Base-by-base conservation (phyloP, 2,113 vertebrate species). In the Cnemophilus loriae region DNA sequence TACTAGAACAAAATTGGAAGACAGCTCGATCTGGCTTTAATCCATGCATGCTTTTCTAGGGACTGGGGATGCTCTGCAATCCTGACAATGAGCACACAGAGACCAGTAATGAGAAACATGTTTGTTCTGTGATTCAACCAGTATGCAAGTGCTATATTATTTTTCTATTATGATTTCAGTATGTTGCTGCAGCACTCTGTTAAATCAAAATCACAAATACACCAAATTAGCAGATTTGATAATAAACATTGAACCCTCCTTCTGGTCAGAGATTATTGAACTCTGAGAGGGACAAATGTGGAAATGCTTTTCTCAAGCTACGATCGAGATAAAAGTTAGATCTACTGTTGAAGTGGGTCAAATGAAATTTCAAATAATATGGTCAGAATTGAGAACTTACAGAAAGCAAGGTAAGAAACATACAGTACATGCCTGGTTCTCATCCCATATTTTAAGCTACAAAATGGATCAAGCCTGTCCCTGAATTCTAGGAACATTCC, bases 91-190 rank as follows among this genome's bases (percentile, higher is more conserved):
- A 79, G 19, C 33, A 60, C n/a, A 55, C 16, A 37, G 65, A 39
- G 39, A 57, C 10, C 0, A 0, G 10, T 57, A 73, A 73, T 53
- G 21, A 69, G 35, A 63, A 85, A 49, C 6, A 9, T 10, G 12
- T n/a, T 28, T 73, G 24, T 55, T 23, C 89, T 41, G 14, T 41
- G 44, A 27, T 64, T 86, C 55, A 65, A 16, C 33, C 19, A 64
- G 24, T 11, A 30, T 42, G 42, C 52, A 67, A 71, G 14, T 13
- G 9, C 5, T 61, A 17, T 18, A 6, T 12, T 30, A 67, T 56
- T 84, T 61, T 74, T 59, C 16, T 59, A 3, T 59, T 63, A 42
- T 20, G 16, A 57, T 78, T 78, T 69, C 35, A 74, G 35, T 60
- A 82, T 26, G 21, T 26, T 33, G 44, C 27, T 50, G 12, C 50